Base-by-base conservation (phyloP, 1,140 invertebrate species). In the Eueides isabella region DNA sequence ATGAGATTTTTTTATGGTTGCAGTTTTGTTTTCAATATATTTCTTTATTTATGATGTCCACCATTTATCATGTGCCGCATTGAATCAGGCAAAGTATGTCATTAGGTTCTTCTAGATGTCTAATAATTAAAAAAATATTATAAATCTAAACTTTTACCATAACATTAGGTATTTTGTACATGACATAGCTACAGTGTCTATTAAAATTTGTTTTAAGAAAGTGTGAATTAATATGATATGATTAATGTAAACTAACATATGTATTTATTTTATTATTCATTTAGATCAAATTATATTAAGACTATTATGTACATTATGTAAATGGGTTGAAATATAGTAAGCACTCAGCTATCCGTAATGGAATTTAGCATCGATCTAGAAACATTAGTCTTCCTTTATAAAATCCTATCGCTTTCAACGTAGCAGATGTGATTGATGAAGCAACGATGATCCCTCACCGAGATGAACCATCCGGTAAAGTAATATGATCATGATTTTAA, bases 361-460 rank as follows among this genome's bases (percentile, higher is more conserved):
- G 19, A 55, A 55, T 23, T 26, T 19, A 23, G 23, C n/a, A 23
- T 23, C 19, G 48, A 55, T 55, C 48, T 55, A 26, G 23, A 55
- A 55, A 55, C 48, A 55, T 55, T 55, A 55, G 48, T 55, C 48
- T 55, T 55, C 12, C 28, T 61, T 23, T 48, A 61, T 68, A 61
- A 68, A 68, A 68, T 68, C 48, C 48, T 71, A 72, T 48, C 62
- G 48, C 65, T 41, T 62, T 63, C 28, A 76, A 64, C 72, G 38
- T 44, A 33, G 62, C 71, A 23, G 26, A 61, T 67, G 69, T 76
- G 75, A 76, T 76, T 76, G 75, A 76, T 76, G 67, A 61, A 33
- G 48, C 55, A 68, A 61, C 48, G 48, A 61, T 61, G 67, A 68
- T 68, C 67, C 48, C 33, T 68, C 48, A 61, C 23, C 31, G 64